phyloP scores from a whole-genome alignment of 2,797 vertebrate genomes.

The Acipenser transmontanus region DNA sequence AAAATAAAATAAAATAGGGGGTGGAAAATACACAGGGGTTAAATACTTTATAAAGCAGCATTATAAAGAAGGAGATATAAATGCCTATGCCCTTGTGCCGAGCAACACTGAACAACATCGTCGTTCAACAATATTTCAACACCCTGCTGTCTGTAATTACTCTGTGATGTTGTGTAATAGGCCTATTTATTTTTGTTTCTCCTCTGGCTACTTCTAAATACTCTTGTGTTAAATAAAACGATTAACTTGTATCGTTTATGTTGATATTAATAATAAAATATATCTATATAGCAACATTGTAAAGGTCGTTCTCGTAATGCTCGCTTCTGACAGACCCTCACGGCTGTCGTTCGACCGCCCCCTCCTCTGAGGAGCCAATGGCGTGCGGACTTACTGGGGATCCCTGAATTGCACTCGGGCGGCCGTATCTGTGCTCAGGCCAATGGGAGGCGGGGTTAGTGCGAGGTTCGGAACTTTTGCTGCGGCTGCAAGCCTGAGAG shows the following conservation, averaged over 20 bases:
- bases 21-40: no score
- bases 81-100: no score
- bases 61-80: no score
- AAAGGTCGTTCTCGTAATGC: not conserved
- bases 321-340: not conserved
- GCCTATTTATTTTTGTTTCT: no score
- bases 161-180: not conserved
- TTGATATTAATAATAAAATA: no score
- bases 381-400: not conserved
- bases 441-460: slow-evolving; percentile 40
- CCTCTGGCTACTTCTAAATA: not conserved
- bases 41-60: no score
- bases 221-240: not conserved
- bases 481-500: slow-evolving; percentile 31
- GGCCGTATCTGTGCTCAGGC: not conserved
- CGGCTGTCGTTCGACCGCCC: not conserved
- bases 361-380: not conserved
- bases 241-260: not conserved
- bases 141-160: not conserved
- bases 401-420: not conserved
- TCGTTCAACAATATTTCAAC: not conserved
- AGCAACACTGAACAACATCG: no score
- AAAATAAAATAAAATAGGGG: no score
- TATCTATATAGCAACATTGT: no score
- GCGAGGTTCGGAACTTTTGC: slow-evolving; percentile 23